These are phyloP conservation scores for Heteropelma amictum DNA, from an alignment of 2,888 invertebrate species.

Conservation along the genomic window DNA sequence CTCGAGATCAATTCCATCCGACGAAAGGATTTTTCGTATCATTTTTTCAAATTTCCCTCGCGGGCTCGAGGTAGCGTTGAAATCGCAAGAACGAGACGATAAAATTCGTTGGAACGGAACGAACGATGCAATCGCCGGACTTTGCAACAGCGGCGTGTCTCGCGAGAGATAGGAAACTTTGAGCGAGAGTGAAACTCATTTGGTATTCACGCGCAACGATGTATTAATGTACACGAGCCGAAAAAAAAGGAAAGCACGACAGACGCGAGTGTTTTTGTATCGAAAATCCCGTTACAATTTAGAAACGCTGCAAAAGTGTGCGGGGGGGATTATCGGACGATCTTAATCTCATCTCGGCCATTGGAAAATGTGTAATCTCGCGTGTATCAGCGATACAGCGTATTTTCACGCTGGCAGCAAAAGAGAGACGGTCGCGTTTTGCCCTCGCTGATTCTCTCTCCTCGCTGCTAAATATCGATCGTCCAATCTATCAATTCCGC, in stretches of 20 bases:
- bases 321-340: slow-evolving; percentile 52
- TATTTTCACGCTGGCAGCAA: slow-evolving; percentile 23
- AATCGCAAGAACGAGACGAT: too few species aligned
- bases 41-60: too few species aligned
- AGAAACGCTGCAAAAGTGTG: slow-evolving; percentile 50
- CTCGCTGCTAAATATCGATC: too few species aligned
- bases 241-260: slow-evolving; percentile 13
- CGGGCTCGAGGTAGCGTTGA: too few species aligned
- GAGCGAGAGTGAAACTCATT: slow-evolving; percentile 51
- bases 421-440: too few species aligned
- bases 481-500: slow-evolving; percentile 45
- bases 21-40: too few species aligned
- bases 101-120: too few species aligned
- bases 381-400: slow-evolving; percentile 39
- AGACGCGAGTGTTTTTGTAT: slow-evolving; percentile 35
- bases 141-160: background rate
- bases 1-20: too few species aligned
- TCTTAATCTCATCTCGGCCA: slow-evolving; percentile 36
- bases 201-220: slow-evolving; percentile 53
- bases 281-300: slow-evolving; percentile 49
- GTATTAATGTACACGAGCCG: slow-evolving; percentile 45
- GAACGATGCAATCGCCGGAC: background rate
- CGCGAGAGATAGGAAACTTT: slow-evolving; percentile 17
- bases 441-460: slow-evolving; percentile 49
- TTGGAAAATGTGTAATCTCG: slow-evolving; percentile 38